Evolutionary conservation across 2,888 invertebrate genomes (phyloP), one percentile per base, ranked within the genome.

Genomic region (Epistrophella euchroma): DNA sequence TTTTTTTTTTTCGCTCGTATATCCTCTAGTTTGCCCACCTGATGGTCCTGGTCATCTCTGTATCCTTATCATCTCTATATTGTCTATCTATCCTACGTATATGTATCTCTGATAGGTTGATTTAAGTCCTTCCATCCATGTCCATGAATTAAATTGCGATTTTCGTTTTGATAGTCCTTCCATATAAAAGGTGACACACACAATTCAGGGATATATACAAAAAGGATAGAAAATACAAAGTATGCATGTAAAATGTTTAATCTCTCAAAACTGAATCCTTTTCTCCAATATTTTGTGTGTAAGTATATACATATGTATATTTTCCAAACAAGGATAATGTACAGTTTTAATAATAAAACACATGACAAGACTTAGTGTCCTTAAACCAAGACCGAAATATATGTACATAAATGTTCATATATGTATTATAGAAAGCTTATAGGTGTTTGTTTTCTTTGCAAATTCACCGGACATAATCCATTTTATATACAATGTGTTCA

Each of bases 221-320:
- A 43, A 22, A 25, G n/a, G n/a, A 66, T 47, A 6, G 7, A 32
- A 32, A 47, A 28, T 40, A 17, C 28, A 71, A 28, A 66, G 50
- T 15, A 66, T 79, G 64, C 56, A 74, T 79, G 71, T 64, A 79
- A 84, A 78, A 79, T 78, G 64, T 71, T 84, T 79, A 64, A 79
- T 75, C 70, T 70, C 55, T 70, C 60, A 68, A 22, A 60, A 60
- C 64, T 68, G 50, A 70, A 35, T 64, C 43, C 35, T 19, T 35
- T 66, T 47, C 47, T 47, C 7, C 11, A 64, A 43, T 45, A 40
- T 35, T 50, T 50, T 68, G 40, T 32, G 2, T 37, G 1, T 13
- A 37, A 32, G 7, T 32, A 2, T 17, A n/a, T n/a, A n/a, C n/a
- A n/a, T n/a, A n/a, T n/a, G n/a, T n/a, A 45, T 22, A 55, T 55